phyloP scores from a whole-genome alignment of 2,888 invertebrate species.

The Netelia melanura region DNA sequence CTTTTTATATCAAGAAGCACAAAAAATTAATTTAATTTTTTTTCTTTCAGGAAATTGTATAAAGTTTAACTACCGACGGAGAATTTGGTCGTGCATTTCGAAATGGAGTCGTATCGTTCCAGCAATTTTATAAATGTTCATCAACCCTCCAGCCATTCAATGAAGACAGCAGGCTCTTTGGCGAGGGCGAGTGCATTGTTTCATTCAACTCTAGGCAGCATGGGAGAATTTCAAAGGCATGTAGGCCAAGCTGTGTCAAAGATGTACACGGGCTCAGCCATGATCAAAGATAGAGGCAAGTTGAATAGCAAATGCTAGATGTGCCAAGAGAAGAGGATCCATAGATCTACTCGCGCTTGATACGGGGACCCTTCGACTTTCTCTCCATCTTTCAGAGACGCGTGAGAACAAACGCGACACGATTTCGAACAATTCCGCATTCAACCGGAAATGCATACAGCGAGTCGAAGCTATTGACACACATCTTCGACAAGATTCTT shows the following conservation, averaged over 20 bases:
- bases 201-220: conserved; percentile 21
- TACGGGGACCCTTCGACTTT: conserved; percentile 25
- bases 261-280: conserved; percentile 46
- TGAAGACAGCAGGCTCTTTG: neutral
- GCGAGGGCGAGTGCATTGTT: conserved; percentile 55
- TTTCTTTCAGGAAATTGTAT: neutral
- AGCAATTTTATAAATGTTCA: conserved; percentile 4
- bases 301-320: conserved; percentile 48
- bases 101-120: neutral
- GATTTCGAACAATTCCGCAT: conserved; percentile 43
- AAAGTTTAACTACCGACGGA: no score
- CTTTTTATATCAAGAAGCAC: neutral
- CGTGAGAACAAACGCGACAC: conserved; percentile 40
- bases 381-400: conserved; percentile 13
- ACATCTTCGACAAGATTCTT: neutral
- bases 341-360: conserved; percentile 29
- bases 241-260: conserved; percentile 64
- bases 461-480: neutral
- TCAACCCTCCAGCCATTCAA: neutral
- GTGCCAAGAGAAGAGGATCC: conserved; percentile 20
- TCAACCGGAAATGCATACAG: conserved; percentile 21
- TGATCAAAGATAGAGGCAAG: conserved; percentile 53
- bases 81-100: no score
- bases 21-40: neutral
- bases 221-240: conserved; percentile 57